A percentile compares a stretch with the other conserved stretches of the same genome.
Evolutionary conservation across 2,888 invertebrate genomes (phyloP).

Genomic region (Ditula angustiorana): DNA sequence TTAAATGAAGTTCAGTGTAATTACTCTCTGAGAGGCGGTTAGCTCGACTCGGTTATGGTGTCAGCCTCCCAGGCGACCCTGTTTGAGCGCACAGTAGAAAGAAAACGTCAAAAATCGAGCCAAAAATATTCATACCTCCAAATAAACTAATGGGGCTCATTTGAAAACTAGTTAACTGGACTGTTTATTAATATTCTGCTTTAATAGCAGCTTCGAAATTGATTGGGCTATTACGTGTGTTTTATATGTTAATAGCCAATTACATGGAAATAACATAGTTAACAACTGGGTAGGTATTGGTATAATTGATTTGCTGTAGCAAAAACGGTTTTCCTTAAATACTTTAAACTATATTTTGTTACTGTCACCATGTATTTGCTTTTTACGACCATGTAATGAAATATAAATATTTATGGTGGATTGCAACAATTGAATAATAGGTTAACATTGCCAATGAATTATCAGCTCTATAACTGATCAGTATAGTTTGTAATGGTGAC

Average conservation of each 20-base stretch:
- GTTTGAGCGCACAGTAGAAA: slow-evolving; percentile 62
- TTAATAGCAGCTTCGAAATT: neutral
- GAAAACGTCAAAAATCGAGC: neutral
- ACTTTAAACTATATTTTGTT: neutral
- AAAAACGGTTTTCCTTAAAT: neutral
- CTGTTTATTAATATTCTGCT: neutral
- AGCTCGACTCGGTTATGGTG: slow-evolving; percentile 73
- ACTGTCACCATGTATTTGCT: too few species aligned
- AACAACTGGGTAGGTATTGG: neutral
- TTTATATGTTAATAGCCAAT: neutral
- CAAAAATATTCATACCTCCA: too few species aligned
- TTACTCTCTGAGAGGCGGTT: slow-evolving; percentile 79
- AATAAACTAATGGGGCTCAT: neutral
- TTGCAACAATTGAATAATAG: too few species aligned
- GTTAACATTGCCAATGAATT: too few species aligned
- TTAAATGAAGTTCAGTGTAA: slow-evolving; percentile 82
- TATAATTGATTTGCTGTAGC: neutral
- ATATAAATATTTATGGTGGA: too few species aligned
- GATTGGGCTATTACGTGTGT: neutral
- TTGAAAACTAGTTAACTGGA: neutral
- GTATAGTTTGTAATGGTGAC: too few species aligned
- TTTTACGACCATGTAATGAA: too few species aligned
- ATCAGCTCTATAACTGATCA: too few species aligned
- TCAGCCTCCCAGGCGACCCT: slow-evolving; percentile 58
- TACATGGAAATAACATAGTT: neutral